Base-by-base conservation (phyloP, 1,140 invertebrate species). In the Elymnias hypermnestra region DNA sequence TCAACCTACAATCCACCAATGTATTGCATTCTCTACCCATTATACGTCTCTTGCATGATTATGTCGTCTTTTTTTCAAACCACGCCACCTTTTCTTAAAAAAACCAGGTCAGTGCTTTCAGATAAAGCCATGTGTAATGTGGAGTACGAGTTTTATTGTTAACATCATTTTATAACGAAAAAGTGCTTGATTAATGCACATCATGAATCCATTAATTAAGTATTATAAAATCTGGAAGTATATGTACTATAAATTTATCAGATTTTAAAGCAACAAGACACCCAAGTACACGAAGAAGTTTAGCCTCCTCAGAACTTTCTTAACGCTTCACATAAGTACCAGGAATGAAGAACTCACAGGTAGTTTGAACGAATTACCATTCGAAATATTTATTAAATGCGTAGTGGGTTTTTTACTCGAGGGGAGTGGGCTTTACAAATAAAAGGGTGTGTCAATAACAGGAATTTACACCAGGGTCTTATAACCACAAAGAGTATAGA, bases 391-490 rank as follows among this genome's bases (percentile, higher is more conserved):
- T n/a, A n/a, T n/a, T n/a, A n/a, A n/a, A n/a, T n/a, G n/a, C n/a
- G n/a, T n/a, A n/a, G n/a, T n/a, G n/a, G n/a, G n/a, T n/a, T n/a
- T n/a, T n/a, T n/a, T n/a, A n/a, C 5, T 35, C 9, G 37, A 33
- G 40, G 37, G 45, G 37, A 25, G 29, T 28, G 9, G 31, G 12
- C 40, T 13, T 26, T 28, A 40, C 18, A 49, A 41, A 41, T 36
- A 43, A 22, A 50, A 39, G 41, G 25, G 40, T 19, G 48, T 51
- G 40, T 44, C 48, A 51, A 51, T 43, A 39, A 44, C 48, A 44
- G 28, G 8, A 8, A 25, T 51, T 14, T 22, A 38, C 19, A 51
- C 22, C 7, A 37, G 41, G 35, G 10, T 7, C 9, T 8, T 26
- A 51, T 43, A 10, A 39, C 21, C 33, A 22, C 10, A 15, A 31